Percentiles rank a stretch among this genome's conserved stretches.
phyloP scores from a whole-genome alignment of 2,113 vertebrate genomes.

The Polypterus senegalus region DNA sequence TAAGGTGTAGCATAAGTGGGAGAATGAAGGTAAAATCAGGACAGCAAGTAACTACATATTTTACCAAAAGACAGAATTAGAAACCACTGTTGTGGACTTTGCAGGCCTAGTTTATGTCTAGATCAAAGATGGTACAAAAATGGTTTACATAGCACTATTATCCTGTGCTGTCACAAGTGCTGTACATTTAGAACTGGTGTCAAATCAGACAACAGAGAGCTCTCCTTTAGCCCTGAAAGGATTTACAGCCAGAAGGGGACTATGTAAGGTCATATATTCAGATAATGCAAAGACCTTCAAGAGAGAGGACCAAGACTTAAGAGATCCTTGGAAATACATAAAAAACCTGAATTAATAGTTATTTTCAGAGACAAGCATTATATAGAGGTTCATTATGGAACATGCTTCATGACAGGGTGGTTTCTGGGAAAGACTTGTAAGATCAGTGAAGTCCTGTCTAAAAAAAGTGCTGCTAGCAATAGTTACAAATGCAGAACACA shows the following conservation, averaged over 20 bases:
- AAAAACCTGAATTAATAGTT: conserved; percentile 4
- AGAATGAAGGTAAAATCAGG: conserved; percentile 10
- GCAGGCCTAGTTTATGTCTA: conserved; percentile 15
- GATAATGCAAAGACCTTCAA: conserved; percentile 1
- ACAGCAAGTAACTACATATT: conserved; percentile 11
- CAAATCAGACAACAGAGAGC: conserved; percentile 6
- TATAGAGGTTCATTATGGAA: conserved; percentile 9
- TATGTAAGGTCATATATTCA: background rate
- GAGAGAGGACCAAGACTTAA: no score
- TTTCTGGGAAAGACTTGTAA: background rate
- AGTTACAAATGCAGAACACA: no score
- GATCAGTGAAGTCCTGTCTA: background rate
- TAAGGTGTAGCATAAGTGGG: conserved; percentile 7
- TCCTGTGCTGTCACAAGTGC: conserved; percentile 12
- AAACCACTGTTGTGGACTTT: conserved; percentile 13
- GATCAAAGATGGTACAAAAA: background rate
- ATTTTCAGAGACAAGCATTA: conserved; percentile 14
- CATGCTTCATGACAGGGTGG: conserved; percentile 8
- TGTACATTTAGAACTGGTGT: conserved; percentile 16
- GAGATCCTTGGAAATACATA: conserved; percentile 8
- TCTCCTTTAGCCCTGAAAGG: background rate
- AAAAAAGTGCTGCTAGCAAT: background rate
- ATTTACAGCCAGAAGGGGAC: background rate
- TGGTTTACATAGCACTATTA: conserved; percentile 14
- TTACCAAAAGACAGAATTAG: conserved; percentile 14